Percentiles rank a stretch among this genome's conserved stretches.
phyloP scores from a whole-genome alignment of 2,888 invertebrate genomes.

The Aethes cnicana region DNA sequence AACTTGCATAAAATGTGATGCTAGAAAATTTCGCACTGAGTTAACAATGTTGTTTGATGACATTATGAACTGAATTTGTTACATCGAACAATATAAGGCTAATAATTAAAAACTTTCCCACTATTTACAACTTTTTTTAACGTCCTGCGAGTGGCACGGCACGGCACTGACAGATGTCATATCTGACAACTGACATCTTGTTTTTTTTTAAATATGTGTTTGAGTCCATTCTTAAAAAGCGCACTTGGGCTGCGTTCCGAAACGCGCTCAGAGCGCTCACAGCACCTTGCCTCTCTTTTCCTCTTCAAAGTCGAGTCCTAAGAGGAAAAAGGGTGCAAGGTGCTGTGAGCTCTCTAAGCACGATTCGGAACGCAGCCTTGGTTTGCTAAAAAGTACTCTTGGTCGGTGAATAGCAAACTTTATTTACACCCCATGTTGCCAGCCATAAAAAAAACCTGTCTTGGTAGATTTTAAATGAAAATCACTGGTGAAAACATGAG shows the following conservation, averaged over 20 bases:
- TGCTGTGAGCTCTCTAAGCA: no score
- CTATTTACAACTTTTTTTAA: constrained; percentile 24
- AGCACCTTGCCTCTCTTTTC: no score
- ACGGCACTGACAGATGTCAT: not conserved
- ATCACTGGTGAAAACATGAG: no score
- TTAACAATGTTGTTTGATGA: constrained; percentile 39
- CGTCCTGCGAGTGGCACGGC: no score
- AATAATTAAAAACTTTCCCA: not conserved
- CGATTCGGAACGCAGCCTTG: no score
- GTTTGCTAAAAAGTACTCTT: not conserved
- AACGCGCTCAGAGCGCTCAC: no score
- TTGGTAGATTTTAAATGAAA: not conserved
- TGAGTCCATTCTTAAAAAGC: not conserved
- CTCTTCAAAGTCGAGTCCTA: no score
- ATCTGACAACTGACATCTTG: not conserved
- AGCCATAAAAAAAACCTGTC: not conserved
- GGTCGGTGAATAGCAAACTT: not conserved
- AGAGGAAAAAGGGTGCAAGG: no score
- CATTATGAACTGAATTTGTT: constrained; percentile 37
- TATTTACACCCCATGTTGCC: not conserved
- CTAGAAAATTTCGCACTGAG: constrained; percentile 56
- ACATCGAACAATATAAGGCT: not conserved
- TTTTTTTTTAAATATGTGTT: not conserved
- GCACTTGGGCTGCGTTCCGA: no score
- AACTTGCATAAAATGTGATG: constrained; percentile 59